Percentiles rank a stretch among this genome's conserved stretches.
Evolutionary conservation across 2,113 vertebrate genomes (phyloP).

Genomic region (Hemiprocne comata): DNA sequence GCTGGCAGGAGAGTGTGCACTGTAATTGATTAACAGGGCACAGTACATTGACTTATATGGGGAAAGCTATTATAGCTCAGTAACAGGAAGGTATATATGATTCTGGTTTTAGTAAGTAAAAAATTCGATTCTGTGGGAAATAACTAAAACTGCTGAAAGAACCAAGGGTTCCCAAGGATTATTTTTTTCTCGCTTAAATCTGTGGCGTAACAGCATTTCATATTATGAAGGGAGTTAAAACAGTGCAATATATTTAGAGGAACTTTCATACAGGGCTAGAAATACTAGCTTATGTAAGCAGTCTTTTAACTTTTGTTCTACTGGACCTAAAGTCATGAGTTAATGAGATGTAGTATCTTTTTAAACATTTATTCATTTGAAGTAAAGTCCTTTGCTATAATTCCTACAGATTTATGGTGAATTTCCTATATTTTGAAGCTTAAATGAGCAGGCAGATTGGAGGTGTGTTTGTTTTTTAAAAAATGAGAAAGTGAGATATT

Average conservation of each 20-base stretch:
- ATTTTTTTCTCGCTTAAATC: background rate
- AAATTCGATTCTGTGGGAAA: constrained; percentile 31
- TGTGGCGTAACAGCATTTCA: background rate
- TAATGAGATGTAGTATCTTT: background rate
- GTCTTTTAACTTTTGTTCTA: background rate
- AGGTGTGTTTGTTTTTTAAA: background rate
- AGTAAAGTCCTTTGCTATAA: background rate
- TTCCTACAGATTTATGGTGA: background rate
- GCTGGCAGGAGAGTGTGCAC: constrained; percentile 12
- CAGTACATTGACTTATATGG: constrained; percentile 47
- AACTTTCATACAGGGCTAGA: background rate
- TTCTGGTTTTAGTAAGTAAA: constrained; percentile 24
- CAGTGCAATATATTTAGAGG: background rate
- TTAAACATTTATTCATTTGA: background rate
- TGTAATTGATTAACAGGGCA: constrained; percentile 67
- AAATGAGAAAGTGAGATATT: background rate
- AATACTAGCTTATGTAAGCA: constrained; percentile 18
- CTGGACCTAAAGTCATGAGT: background rate
- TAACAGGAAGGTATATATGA: constrained; percentile 23
- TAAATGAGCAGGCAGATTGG: background rate
- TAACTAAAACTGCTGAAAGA: constrained; percentile 34
- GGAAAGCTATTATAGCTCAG: constrained; percentile 49
- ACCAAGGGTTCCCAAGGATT: background rate
- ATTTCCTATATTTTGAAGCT: background rate
- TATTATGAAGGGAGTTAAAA: background rate